Percentiles rank a stretch among this genome's conserved stretches.
These are phyloP conservation scores for Chelmon rostratus DNA, from an alignment of 2,797 vertebrate species.

Conservation along the genomic window DNA sequence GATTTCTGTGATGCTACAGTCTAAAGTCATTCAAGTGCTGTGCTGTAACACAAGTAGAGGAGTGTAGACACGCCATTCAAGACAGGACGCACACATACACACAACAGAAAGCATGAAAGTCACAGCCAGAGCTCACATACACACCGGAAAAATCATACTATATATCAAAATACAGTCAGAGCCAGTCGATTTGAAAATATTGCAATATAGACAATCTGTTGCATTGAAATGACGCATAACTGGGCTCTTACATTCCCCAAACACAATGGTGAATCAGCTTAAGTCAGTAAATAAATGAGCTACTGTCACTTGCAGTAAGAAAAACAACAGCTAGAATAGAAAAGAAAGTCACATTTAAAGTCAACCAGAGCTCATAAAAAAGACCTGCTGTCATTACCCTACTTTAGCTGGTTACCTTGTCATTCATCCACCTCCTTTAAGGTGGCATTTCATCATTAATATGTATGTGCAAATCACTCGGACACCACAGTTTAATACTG, in stretches of 20 bases:
- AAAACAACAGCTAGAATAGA: conserved; percentile 32
- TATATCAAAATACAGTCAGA: conserved; percentile 76
- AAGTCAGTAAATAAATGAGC: conserved; percentile 20
- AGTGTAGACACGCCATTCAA: conserved; percentile 36
- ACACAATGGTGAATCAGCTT: conserved; percentile 30
- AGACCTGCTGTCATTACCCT: conserved; percentile 3
- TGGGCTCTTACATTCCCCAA: conserved; percentile 52
- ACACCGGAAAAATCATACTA: conserved; percentile 38
- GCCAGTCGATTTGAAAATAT: conserved; percentile 58
- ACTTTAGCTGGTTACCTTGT: conserved; percentile 6
- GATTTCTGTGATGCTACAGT: conserved; percentile 75
- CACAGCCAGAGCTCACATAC: conserved; percentile 56
- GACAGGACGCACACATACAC: conserved; percentile 20
- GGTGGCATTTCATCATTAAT: conserved; percentile 17
- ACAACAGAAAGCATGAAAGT: conserved; percentile 32
- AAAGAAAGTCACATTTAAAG: neutral
- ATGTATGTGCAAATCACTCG: conserved; percentile 54
- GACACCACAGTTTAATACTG: conserved; percentile 38
- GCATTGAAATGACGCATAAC: conserved; percentile 52
- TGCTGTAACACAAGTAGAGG: conserved; percentile 54
- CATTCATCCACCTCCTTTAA: conserved; percentile 14
- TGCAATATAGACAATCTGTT: conserved; percentile 60
- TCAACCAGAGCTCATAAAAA: conserved; percentile 31
- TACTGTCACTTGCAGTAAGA: conserved; percentile 15
- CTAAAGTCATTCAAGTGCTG: conserved; percentile 74